Conservation (phyloP, 2,888 invertebrate genomes). For the Coelinius sp. region DNA sequence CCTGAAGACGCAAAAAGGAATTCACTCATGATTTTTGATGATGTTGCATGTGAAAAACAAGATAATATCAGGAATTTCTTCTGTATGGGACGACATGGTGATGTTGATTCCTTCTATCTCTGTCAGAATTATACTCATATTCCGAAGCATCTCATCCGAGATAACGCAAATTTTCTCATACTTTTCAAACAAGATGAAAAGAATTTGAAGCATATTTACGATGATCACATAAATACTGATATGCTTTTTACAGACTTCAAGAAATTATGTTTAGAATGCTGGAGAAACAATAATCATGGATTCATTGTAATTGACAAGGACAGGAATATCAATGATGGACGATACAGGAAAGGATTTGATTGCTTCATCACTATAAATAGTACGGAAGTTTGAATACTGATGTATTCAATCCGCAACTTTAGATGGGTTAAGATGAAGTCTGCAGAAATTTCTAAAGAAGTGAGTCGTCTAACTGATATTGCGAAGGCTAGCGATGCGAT, state of each 20-base stretch:
- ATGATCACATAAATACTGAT: constrained; percentile 50
- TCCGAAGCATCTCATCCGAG: constrained; percentile 49
- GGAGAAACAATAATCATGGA: neutral
- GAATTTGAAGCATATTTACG: constrained; percentile 49
- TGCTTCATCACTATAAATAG: constrained; percentile 35
- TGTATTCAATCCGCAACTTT: constrained; percentile 43
- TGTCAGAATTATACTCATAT: constrained; percentile 50
- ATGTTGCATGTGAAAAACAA: constrained; percentile 52
- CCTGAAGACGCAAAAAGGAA: constrained; percentile 51
- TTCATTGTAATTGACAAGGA: constrained; percentile 25
- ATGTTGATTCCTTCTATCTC: constrained; percentile 49
- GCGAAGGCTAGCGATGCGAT: no score
- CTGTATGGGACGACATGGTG: constrained; percentile 48
- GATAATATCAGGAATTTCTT: constrained; percentile 46
- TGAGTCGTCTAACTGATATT: no score
- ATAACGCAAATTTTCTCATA: constrained; percentile 49
- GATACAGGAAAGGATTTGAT: constrained; percentile 48
- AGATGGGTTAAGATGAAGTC: no score
- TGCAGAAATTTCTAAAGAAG: no score
- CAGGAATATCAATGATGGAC: constrained; percentile 38
- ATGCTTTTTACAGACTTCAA: constrained; percentile 48
- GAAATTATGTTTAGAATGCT: constrained; percentile 46
- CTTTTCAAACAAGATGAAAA: constrained; percentile 52
- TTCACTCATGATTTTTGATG: constrained; percentile 57
- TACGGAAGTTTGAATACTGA: neutral